These are phyloP conservation scores for Maniola jurtina DNA, from an alignment of 1,140 invertebrate genomes.

Conservation along the genomic window DNA sequence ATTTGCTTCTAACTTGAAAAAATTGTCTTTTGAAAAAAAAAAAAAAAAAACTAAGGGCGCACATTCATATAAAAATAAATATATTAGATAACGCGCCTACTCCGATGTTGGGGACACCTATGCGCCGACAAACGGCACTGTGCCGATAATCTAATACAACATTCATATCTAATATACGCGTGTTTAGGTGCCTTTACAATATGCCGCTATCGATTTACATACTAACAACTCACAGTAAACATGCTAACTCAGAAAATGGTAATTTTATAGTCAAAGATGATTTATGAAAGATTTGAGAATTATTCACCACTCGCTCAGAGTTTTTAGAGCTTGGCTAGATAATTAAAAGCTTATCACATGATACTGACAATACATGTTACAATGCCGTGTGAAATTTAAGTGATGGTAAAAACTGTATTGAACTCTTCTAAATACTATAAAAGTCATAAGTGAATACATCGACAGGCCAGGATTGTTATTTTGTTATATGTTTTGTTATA, in stretches of 20 bases:
- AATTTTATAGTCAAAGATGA: background rate
- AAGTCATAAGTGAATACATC: too few relatives aligned
- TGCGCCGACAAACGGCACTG: conserved; percentile 47
- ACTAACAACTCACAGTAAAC: background rate
- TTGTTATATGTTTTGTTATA: too few relatives aligned
- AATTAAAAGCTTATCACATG: too few relatives aligned
- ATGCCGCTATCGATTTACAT: conserved; percentile 63
- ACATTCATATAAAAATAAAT: background rate
- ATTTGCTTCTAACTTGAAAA: too few relatives aligned
- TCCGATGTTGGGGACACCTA: background rate
- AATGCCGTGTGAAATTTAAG: too few relatives aligned
- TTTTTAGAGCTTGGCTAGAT: too few relatives aligned
- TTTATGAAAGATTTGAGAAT: too few relatives aligned
- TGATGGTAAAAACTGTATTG: too few relatives aligned
- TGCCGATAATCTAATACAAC: conserved; percentile 58
- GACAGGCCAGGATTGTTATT: too few relatives aligned
- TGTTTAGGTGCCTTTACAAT: conserved; percentile 62
- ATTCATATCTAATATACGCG: conserved; percentile 66
- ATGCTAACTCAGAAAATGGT: background rate
- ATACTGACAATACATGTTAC: too few relatives aligned
- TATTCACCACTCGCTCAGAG: too few relatives aligned
- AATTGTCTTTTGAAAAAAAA: background rate
- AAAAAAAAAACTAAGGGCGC: background rate
- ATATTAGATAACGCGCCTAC: background rate
- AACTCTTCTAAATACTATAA: too few relatives aligned